Base-by-base conservation (phyloP, 2,888 invertebrate species). In the Venusia cambrica region DNA sequence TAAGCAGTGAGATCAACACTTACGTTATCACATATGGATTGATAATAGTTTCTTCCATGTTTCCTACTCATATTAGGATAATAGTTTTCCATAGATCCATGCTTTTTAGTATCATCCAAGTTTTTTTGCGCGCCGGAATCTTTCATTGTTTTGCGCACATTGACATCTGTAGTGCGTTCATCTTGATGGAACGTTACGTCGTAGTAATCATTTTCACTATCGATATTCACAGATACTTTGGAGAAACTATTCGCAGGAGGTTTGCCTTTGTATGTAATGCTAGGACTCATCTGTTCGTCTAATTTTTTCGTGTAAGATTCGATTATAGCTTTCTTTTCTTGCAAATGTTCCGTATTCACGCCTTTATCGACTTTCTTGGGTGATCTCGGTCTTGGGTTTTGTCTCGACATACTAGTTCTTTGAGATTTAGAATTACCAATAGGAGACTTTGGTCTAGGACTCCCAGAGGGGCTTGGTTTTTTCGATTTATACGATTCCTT, bases 211-310 rank as follows among this genome's bases (percentile, higher is more conserved):
- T 62, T 66, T 6, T 73, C 70, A 26, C 62, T 67, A 5, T 79
- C 69, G 33, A 81, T 75, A 43, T 75, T 73, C 13, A 80, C 52
- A 6, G 71, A 61, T 4, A 78, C 57, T 45, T 62, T 71, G 4
- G 83, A 78, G 16, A 55, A 51, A 15, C 54, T 45, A 14, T 46
- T 53, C 38, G 45, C 60, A 1, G 59, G 45, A 4, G 40, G 44
- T 15, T 43, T 45, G 1, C 28, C 24, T 20, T 52, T 46, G 2
- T 17, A 26, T 48, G n/a, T n/a, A n/a, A n/a, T n/a, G n/a, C n/a
- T n/a, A n/a, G 36, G 46, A 40, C 50, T 48, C 38, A 63, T 47
- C 20, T 48, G 54, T 16, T 56, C 48, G 1, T 51, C 47, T 8
- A 71, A 24, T 31, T 58, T 62, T 38, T 58, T 65, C 2, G 74